phyloP scores from a whole-genome alignment of 37 sponge, comb jelly and placozoan genomes.

The Ianthella basta region DNA sequence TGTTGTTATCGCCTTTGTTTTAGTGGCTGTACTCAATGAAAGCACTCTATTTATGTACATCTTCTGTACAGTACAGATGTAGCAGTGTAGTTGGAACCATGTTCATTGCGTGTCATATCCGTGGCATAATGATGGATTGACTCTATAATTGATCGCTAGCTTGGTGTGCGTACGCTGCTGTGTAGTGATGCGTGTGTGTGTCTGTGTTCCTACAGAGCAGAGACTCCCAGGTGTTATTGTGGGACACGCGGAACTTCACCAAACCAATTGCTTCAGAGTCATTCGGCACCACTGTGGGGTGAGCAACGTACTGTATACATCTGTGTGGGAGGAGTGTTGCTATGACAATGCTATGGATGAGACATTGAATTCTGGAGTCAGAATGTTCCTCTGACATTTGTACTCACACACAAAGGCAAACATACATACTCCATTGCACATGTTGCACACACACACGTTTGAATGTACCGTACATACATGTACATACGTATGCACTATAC shows the following conservation, averaged over 20 bases:
- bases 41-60: too few relatives aligned
- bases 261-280: slow-evolving; percentile 46
- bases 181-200: not conserved
- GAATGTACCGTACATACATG: too few relatives aligned
- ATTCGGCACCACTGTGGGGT: slow-evolving; percentile 59
- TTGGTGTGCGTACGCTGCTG: not conserved
- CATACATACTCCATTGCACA: not conserved
- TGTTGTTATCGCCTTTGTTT: too few relatives aligned
- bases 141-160: too few relatives aligned
- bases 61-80: too few relatives aligned
- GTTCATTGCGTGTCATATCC: too few relatives aligned
- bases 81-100: too few relatives aligned
- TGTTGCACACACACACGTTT: not conserved
- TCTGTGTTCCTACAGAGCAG: slow-evolving; percentile 39
- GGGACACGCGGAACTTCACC: slow-evolving; percentile 64
- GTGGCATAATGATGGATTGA: too few relatives aligned
- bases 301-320: not conserved
- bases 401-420: not conserved
- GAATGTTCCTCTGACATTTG: not conserved
- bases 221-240: slow-evolving; percentile 61
- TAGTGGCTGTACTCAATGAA: too few relatives aligned
- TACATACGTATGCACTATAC: not conserved
- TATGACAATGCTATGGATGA: too few relatives aligned
- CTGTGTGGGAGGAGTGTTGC: too few relatives aligned
- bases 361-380: not conserved